Base-by-base conservation (phyloP, 2,888 invertebrate species). In the Ophioninae sp. region DNA sequence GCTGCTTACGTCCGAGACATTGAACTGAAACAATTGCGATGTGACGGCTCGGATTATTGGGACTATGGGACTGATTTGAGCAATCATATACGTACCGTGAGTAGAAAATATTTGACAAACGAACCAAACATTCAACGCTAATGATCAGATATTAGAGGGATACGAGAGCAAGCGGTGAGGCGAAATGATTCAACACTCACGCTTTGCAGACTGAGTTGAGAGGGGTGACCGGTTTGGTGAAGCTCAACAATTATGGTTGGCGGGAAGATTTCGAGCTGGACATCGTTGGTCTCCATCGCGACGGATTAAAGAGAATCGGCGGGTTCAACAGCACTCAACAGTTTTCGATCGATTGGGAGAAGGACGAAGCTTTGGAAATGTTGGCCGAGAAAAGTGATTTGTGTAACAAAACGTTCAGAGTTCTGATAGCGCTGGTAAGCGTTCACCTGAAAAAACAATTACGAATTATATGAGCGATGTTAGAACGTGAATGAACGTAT, bases 11-110 rank as follows among this genome's bases (percentile, higher is more conserved):
- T 93, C 17, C 89, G 90, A 23, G 92, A 93, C 82, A 94, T 95
- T 10, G 91, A 93, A 37, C 89, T 94, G 5, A 93, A 93, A 87
- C 87, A 93, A 58, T 92, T 97, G 13, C 93, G 93, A 80, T 97
- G 97, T 88, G 94, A 95, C 22, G 91, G 93, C 71, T 93, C 93
- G 37, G 93, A 94, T 82, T 94, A 95, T 76, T 98, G 98, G 97
- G 94, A 94, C 85, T 96, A 96, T 88, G 98, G 98, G 30, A 96
- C 95, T 85, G 97, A 96, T 86, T 93, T 98, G 82, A 95, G 96
- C 85, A 98, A 98, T 93, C 96, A 95, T 89, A 95, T 98, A 94
- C 96, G 96, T 93, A 94, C 95, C 88, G 97, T 97, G 91, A 94
- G 94, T 93, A 20, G 30, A 75, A 64, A 56, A 65, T 13, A 9